Base-by-base conservation (phyloP, 2,888 invertebrate genomes). In the Himalopsyche tibetana region DNA sequence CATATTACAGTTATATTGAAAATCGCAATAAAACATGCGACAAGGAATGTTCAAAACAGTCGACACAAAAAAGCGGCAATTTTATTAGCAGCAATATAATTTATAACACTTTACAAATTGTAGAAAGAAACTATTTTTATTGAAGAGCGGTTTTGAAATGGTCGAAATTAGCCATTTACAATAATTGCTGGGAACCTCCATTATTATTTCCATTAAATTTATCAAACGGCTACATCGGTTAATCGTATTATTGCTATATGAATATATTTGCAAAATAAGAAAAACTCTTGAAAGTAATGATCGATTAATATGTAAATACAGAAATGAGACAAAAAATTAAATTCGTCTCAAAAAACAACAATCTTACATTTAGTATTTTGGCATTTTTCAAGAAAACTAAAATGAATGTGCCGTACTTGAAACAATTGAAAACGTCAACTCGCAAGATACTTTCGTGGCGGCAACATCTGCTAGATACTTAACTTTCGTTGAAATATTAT, bases 161-260 rank as follows among this genome's bases (percentile, higher is more conserved):
- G 4, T 6, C 11, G 28, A 28, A 69, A 69, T 36, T 19, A 4
- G 36, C 3, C 28, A 19, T 11, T 2, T 11, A 3, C 63, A 63
- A 19, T 63, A 19, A 63, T 19, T 56, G 17, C n/a, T 56, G 56
- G 9, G 6, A n/a, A 63, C 19, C 63, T 8, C 28, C 4, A 63
- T 6, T 19, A 63, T 28, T 45, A 28, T 74, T 12, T 74, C 15
- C 12, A 38, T 15, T 15, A 36, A 28, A 36, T 6, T 74, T 74
- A 28, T 15, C 51, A 51, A 38, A 9, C 11, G 38, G 74, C 74
- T 74, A 74, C 74, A 74, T 74, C 38, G 74, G 74, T 36, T 74
- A 12, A 74, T 74, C 38, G 38, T 12, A 36, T 74, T 74, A 74
- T 74, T 74, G 74, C 74, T 38, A 38, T 74, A 74, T 74, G 74